Evolutionary conservation across 2,888 invertebrate genomes (phyloP).

Genomic region (Vannuccia rotundouncinata): DNA sequence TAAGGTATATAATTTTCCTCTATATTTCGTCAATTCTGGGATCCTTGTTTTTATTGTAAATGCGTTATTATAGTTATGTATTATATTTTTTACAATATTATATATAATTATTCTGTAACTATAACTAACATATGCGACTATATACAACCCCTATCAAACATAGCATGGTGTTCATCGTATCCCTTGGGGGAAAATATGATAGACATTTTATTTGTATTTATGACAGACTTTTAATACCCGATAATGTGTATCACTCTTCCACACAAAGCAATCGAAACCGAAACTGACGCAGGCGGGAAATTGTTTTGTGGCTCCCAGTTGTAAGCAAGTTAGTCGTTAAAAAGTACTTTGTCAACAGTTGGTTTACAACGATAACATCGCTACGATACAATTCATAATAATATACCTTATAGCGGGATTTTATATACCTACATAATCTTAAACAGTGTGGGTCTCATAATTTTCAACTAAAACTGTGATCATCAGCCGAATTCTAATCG

Average conservation of each 20-base stretch:
- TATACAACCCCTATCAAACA: neutral
- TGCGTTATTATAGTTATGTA: no score
- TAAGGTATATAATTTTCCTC: no score
- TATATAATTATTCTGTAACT: neutral
- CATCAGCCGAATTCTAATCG: neutral
- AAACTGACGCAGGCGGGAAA: neutral
- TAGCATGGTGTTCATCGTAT: neutral
- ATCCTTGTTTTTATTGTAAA: no score
- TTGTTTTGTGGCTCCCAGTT: neutral
- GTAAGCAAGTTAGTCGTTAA: neutral
- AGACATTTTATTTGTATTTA: conserved; percentile 7
- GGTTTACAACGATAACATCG: neutral
- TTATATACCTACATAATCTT: neutral
- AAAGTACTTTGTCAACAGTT: neutral
- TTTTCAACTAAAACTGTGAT: neutral
- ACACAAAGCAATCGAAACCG: neutral
- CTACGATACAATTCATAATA: neutral
- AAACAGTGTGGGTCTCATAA: neutral
- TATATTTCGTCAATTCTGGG: no score
- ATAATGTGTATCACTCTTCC: neutral
- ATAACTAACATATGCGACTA: neutral
- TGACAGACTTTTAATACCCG: neutral
- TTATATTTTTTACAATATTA: neutral
- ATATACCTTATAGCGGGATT: no score
- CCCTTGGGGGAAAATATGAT: neutral